Evolutionary conservation across 2,888 invertebrate genomes (phyloP), one percentile per base, ranked within the genome.

Genomic region (Coelogynopora nodosa): DNA sequence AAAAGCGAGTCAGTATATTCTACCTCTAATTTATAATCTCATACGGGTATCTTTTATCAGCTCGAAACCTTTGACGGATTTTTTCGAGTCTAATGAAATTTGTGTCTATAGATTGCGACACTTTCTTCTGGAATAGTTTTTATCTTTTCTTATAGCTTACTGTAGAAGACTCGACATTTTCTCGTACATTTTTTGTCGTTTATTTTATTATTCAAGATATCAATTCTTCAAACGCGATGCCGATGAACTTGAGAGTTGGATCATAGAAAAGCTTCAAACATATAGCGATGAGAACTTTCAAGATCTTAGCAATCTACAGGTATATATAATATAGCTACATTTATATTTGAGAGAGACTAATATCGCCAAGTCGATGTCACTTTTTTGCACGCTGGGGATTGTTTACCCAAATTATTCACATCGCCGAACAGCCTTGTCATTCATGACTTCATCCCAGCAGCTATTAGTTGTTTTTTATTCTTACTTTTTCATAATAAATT

Each of bases 161-260:
- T n/a, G n/a, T n/a, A n/a, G 74, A 2, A 74, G 74, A 13, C 10
- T 74, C 23, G 74, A 13, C 74, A 13, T 74, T 49, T 18, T 49
- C 23, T 74, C 23, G 5, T 26, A 13, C 5, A n/a, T 74, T 74
- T 26, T 74, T 74, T 26, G 18, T 27, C 18, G 13, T 82, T 82
- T 82, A 30, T 82, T 13, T 13, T 82, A 82, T 30, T 26, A 5
- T 13, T 13, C 30, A n/a, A 85, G 49, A 30, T 92, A 90, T 89
- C 95, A 98, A 93, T 98, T 98, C 93, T 99, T 99, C 93, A 98
- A 98, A 93, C 94, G 98, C 89, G 99, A 99, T 93, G 98, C 98
- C 82, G 98, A 99, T 92, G 99, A 99, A 93, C 93, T 99, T 89
- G 98, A 99, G 93, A 96, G 97, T 87, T 99, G 99, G 99, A 99